Evolutionary conservation across 64 coral and sea anemone genomes (phyloP), one percentile per base, ranked within the genome.

Genomic region (Porites lutea): DNA sequence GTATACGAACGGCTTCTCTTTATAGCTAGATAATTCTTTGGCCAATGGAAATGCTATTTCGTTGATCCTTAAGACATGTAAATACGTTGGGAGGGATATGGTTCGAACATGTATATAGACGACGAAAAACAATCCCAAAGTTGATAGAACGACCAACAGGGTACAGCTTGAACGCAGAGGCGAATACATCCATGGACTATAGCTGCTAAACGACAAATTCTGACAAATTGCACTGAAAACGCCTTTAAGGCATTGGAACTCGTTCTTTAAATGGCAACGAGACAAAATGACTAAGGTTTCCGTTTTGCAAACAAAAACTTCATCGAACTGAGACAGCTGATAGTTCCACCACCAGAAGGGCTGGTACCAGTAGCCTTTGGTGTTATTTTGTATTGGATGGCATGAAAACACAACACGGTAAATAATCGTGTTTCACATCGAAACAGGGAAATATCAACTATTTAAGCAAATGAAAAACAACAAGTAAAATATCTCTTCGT

Each of bases 1-100:
- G 55, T 97, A 97, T 11, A 94, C 77, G 74, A 97, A 91, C 4
- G 53, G 59, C 23, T 94, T 91, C 19, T 2, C 46, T 88, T 12
- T 13, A 20, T 23, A 8, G 52, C 20, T 51, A 4, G 46, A 51
- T 46, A 50, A 69, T n/a, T 48, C 19, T 10, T 58, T 79, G 78
- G 11, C 57, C 16, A 19, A 52, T 50, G 15, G 12, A 20, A 52
- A 37, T 9, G n/a, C 16, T 13, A 84, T 23, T 68, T 49, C 47
- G 8, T 83, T 14, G 10, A 20, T n/a, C 2, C 2, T 51, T 9
- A 68, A 22, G 3, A 48, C 19, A 47, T 84, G 13, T 52, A 48
- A 50, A 69, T 68, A 13, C 23, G 7, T 84, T 84, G 59, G 43
- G 58, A 82, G 48, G 15, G 81, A 69, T 16, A 84, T 49, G 5